A percentile compares a stretch with the other conserved stretches of the same genome.
Evolutionary conservation across 2,888 invertebrate species (phyloP).

Genomic region (Prosapia bicincta): DNA sequence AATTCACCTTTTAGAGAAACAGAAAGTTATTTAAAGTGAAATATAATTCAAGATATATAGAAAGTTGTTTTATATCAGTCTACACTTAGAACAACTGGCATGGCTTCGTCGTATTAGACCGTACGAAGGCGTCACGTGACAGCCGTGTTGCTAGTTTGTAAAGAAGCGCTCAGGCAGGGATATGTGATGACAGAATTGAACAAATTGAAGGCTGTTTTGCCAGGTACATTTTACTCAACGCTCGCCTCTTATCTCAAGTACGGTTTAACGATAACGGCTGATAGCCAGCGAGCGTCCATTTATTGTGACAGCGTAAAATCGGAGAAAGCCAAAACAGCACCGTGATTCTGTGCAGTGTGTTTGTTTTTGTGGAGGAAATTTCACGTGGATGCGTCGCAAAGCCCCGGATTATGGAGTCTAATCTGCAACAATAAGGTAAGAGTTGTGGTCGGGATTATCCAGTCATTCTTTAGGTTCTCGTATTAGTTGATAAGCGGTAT

Average conservation of each 20-base stretch:
- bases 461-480: background rate
- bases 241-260: background rate
- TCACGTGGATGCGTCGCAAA: background rate
- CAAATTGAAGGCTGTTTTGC: background rate
- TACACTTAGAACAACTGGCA: no score
- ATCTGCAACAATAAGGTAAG: background rate
- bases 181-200: no score
- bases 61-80: no score
- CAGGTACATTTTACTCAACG: background rate
- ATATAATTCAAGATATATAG: no score
- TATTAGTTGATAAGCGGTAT: no score
- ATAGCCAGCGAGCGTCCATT: background rate
- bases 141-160: no score
- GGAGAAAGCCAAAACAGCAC: background rate
- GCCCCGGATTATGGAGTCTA: background rate
- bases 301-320: background rate
- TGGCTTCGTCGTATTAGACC: no score
- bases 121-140: no score
- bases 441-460: background rate
- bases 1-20: no score
- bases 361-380: background rate
- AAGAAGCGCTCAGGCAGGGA: no score
- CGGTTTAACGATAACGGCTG: background rate
- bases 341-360: no score
- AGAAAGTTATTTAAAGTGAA: no score